Percentiles rank a stretch among this genome's conserved stretches.
Evolutionary conservation across 2,888 invertebrate genomes (phyloP).

Genomic region (Trimorus sp.): DNA sequence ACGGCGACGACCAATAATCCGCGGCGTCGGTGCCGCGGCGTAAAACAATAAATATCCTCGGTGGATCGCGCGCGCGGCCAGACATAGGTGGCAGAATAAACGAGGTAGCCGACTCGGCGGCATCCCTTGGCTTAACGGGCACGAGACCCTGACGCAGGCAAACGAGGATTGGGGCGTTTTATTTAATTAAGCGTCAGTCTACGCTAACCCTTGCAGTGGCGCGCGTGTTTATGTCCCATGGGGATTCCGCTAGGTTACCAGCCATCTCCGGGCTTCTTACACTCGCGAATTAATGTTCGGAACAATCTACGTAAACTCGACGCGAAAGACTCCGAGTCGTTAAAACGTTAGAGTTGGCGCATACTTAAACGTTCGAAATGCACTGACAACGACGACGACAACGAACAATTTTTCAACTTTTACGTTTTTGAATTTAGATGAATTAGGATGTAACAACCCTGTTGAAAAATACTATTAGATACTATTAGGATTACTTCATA

Average conservation of each 20-base stretch:
- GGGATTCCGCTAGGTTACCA: conserved; percentile 71
- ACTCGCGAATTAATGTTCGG: conserved; percentile 61
- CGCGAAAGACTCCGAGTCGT: conserved; percentile 48
- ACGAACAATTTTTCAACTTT: too few species aligned
- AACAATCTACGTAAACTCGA: conserved; percentile 59
- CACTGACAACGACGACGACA: too few species aligned
- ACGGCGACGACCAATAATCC: conserved; percentile 40
- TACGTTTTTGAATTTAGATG: too few species aligned
- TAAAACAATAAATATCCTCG: conserved; percentile 60
- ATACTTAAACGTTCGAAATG: not conserved
- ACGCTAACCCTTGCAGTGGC: conserved; percentile 71
- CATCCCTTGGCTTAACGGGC: conserved; percentile 70
- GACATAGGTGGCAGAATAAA: conserved; percentile 64
- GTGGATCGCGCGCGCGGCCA: conserved; percentile 30
- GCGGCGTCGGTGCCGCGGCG: conserved; percentile 39
- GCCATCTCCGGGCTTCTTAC: conserved; percentile 66
- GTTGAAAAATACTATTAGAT: too few species aligned
- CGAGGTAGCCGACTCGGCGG: conserved; percentile 65
- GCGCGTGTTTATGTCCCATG: conserved; percentile 74
- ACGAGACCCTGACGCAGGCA: conserved; percentile 71
- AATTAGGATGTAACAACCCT: too few species aligned
- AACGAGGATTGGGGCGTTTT: conserved; percentile 77
- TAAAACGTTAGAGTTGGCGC: conserved; percentile 46
- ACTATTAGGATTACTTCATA: too few species aligned
- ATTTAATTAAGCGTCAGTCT: conserved; percentile 77